phyloP scores from a whole-genome alignment of 2,797 vertebrate genomes.

The Mus spretus region DNA sequence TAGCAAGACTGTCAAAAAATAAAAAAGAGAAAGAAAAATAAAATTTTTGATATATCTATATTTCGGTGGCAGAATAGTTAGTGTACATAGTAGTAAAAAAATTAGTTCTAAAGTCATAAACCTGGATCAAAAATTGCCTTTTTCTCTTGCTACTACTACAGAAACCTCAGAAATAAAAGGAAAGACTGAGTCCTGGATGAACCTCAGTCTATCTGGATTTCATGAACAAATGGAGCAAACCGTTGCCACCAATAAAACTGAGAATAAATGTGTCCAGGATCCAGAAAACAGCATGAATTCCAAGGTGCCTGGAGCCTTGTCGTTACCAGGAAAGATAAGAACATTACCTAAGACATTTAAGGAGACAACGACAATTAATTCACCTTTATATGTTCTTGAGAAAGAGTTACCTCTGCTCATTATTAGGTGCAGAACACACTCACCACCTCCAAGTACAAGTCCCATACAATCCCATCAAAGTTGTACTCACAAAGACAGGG shows the following conservation, averaged over 20 bases:
- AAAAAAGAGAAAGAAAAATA: background rate
- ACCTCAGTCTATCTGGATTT: background rate
- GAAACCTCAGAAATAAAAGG: background rate
- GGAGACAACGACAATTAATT: background rate
- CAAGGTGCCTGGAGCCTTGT: background rate
- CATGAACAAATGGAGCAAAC: background rate
- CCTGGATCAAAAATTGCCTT: background rate
- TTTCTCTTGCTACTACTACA: background rate
- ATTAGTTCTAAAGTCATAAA: background rate
- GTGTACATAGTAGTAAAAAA: background rate
- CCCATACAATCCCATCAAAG: background rate
- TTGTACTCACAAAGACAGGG: background rate
- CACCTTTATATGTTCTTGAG: background rate
- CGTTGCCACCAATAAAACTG: background rate
- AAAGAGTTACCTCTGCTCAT: background rate
- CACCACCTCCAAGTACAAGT: background rate
- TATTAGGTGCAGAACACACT: background rate
- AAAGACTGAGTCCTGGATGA: background rate
- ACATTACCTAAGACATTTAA: background rate
- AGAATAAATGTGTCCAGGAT: background rate
- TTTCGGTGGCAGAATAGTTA: background rate
- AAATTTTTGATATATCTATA: background rate
- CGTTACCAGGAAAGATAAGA: background rate
- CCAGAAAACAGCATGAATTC: background rate
- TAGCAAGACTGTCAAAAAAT: background rate